Evolutionary conservation across 2,888 invertebrate species (phyloP).

Genomic region (Parnassius apollo): DNA sequence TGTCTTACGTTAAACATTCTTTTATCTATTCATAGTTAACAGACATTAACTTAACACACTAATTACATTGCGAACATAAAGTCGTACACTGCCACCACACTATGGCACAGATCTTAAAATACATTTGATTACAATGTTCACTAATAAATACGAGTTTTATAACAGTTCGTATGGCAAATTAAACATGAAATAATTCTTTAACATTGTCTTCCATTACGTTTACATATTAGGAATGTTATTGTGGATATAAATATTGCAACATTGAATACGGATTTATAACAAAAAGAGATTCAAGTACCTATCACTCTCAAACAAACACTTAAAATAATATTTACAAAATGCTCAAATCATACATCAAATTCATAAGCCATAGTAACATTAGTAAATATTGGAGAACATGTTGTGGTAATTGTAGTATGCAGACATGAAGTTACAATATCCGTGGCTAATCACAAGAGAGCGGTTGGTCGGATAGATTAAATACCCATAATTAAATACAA

Average conservation of each 20-base stretch:
- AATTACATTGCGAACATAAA: conserved; percentile 68
- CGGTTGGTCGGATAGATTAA: conserved; percentile 73
- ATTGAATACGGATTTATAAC: conserved; percentile 56
- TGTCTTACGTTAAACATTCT: conserved; percentile 61
- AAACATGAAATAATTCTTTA: background rate
- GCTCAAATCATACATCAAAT: conserved; percentile 72
- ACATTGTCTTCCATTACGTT: background rate
- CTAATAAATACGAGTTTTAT: conserved; percentile 42
- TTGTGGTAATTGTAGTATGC: conserved; percentile 41
- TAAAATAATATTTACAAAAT: conserved; percentile 80
- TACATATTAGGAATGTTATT: conserved; percentile 13
- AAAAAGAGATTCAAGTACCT: conserved; percentile 76
- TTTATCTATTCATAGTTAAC: conserved; percentile 64
- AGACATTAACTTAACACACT: conserved; percentile 68
- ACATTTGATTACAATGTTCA: conserved; percentile 57
- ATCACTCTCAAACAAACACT: conserved; percentile 75
- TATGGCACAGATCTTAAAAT: conserved; percentile 78
- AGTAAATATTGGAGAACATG: conserved; percentile 40
- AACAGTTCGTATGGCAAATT: conserved; percentile 23
- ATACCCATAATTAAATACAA: conserved; percentile 79
- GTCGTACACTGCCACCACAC: conserved; percentile 68
- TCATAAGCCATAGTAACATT: conserved; percentile 40
- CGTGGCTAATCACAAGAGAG: conserved; percentile 76
- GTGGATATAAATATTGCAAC: conserved; percentile 34
- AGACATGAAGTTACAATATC: conserved; percentile 47